These are phyloP conservation scores for Ivindomyrus marchei DNA, from an alignment of 2,113 vertebrate species.

Conservation along the genomic window DNA sequence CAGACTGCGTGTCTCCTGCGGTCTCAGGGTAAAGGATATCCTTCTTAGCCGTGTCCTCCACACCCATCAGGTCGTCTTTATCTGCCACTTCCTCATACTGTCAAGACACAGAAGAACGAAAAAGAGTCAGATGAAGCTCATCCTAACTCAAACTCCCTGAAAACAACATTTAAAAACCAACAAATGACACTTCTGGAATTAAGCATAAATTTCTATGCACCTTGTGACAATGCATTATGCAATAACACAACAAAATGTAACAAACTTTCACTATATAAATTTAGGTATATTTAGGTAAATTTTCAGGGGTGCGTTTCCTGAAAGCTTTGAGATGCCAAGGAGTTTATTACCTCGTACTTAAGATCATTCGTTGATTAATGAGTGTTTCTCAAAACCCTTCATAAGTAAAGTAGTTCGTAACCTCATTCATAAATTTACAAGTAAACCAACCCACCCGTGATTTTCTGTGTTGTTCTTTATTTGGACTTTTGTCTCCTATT, in stretches of 20 bases:
- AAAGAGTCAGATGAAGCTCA: neutral
- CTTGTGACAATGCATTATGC: neutral
- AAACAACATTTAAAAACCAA: neutral
- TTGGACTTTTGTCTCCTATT: neutral
- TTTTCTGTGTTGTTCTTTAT: neutral
- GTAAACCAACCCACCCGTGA: neutral
- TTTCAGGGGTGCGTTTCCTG: neutral
- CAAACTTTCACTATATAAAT: neutral
- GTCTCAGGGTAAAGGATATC: conserved; percentile 65
- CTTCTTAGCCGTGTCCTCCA: conserved; percentile 88
- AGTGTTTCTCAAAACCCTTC: neutral
- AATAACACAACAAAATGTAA: neutral
- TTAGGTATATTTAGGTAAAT: neutral
- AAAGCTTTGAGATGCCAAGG: neutral
- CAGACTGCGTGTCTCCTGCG: neutral
- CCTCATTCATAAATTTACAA: neutral
- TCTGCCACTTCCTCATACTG: conserved; percentile 91
- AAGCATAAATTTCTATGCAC: neutral
- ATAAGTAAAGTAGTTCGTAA: neutral
- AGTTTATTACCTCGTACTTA: neutral
- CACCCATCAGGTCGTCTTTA: conserved; percentile 89
- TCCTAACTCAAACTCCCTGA: neutral
- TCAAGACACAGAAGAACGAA: neutral
- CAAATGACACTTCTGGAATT: neutral
- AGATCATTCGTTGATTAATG: neutral